Evolutionary conservation across 1,140 invertebrate species (phyloP).

Genomic region (Achatina immaculata): DNA sequence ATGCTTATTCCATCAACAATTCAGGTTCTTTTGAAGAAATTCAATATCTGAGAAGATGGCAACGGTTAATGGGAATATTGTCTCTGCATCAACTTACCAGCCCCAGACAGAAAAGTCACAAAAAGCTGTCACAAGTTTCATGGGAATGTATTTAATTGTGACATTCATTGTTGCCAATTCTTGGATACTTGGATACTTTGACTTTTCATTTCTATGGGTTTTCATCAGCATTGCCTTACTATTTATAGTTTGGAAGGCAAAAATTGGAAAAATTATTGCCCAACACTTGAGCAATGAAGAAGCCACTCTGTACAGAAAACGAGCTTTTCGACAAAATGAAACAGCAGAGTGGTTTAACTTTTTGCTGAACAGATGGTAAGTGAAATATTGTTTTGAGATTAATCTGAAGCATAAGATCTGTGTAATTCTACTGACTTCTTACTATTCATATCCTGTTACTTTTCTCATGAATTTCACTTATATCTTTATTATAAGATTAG

Average conservation of each 20-base stretch:
- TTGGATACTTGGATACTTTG: slow-evolving; percentile 57
- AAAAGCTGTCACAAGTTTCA: slow-evolving; percentile 45
- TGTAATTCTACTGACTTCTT: too few species aligned
- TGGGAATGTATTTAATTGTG: slow-evolving; percentile 61
- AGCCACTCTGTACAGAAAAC: slow-evolving; percentile 70
- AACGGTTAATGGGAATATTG: slow-evolving; percentile 46
- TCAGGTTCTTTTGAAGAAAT: too few species aligned
- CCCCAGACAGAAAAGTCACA: slow-evolving; percentile 17
- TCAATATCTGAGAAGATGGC: slow-evolving; percentile 22
- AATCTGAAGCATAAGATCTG: too few species aligned
- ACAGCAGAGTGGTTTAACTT: slow-evolving; percentile 76
- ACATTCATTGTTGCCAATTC: slow-evolving; percentile 49
- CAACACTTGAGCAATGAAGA: slow-evolving; percentile 64
- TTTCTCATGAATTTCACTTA: too few species aligned
- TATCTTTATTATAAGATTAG: too few species aligned
- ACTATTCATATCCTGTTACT: too few species aligned
- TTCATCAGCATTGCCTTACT: slow-evolving; percentile 54
- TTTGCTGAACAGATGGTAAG: slow-evolving; percentile 74
- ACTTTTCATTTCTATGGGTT: slow-evolving; percentile 60
- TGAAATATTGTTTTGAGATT: slow-evolving; percentile 19
- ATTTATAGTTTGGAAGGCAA: slow-evolving; percentile 63
- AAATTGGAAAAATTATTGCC: slow-evolving; percentile 55
- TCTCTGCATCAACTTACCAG: not conserved
- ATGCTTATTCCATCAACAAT: too few species aligned
- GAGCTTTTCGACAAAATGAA: slow-evolving; percentile 73